Conservation (phyloP, 2,888 invertebrate species). For the Sinhomidia bicolor region DNA sequence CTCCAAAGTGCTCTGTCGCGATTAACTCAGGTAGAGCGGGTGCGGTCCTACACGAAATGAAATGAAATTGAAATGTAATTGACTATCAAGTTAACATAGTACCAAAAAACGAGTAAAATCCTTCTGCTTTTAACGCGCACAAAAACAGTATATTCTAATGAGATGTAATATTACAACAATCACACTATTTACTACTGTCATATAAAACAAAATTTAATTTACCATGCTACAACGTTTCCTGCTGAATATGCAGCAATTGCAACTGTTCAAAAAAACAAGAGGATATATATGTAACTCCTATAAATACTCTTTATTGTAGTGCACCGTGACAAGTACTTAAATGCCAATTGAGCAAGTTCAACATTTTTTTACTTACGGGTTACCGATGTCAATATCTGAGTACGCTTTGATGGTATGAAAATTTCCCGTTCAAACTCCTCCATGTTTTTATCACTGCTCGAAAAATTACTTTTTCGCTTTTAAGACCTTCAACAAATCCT, state of each 20-base stretch:
- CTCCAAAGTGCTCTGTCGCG: constrained; percentile 66
- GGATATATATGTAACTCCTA: not conserved
- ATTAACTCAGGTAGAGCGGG: constrained; percentile 71
- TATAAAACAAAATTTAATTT: not conserved
- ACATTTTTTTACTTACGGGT: constrained; percentile 42
- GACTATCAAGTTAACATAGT: too few relatives aligned
- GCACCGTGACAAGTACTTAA: not conserved
- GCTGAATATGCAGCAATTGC: constrained; percentile 74
- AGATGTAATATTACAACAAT: not conserved
- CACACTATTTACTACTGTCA: not conserved
- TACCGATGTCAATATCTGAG: constrained; percentile 68
- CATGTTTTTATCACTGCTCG: constrained; percentile 30
- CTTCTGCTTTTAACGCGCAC: too few relatives aligned
- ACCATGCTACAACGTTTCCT: constrained; percentile 74
- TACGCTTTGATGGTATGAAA: constrained; percentile 64
- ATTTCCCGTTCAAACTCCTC: constrained; percentile 71
- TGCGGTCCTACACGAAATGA: constrained; percentile 46
- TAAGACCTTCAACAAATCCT: not conserved
- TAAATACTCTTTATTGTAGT: not conserved
- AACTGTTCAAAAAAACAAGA: constrained; percentile 46
- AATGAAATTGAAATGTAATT: not conserved
- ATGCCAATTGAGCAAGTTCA: not conserved
- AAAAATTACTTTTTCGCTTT: not conserved
- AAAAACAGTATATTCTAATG: too few relatives aligned
- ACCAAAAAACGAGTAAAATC: too few relatives aligned